Evolutionary conservation across 1,140 invertebrate genomes (phyloP), one percentile per base, ranked within the genome.

Genomic region (Lepidurus apus): DNA sequence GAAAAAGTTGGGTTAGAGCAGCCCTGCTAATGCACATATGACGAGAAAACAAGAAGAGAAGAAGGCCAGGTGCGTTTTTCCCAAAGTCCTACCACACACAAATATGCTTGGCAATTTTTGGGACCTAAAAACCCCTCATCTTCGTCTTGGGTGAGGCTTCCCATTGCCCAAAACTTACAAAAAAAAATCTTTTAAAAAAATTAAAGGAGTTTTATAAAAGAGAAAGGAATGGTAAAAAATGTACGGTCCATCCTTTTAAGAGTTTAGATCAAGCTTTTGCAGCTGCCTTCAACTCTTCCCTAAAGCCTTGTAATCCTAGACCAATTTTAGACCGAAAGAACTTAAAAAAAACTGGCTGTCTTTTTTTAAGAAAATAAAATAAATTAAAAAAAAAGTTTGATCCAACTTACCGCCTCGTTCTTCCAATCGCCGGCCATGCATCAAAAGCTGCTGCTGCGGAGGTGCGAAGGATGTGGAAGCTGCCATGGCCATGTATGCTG

Each of bases 381-480:
- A 21, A n/a, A 9, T n/a, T n/a, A n/a, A n/a, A n/a, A 26, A 47
- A 21, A 0, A 65, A 65, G 13, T n/a, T 7, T 65, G 53, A 65
- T 21, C 13, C 9, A 9, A 65, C 53, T 65, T 65, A 65, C 53
- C 53, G 7, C 53, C 53, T 65, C 53, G 10, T 65, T 65, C 53
- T 65, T 65, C 53, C 13, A 65, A 11, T 13, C 53, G 53, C 1
- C 53, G 53, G 17, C 53, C 53, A 65, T 65, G 53, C 53, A 65
- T 65, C 53, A 65, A 65, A 65, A 65, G 53, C 21, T 65, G 53
- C 3, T 17, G 53, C 1, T 65, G 53, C 3, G 53, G 53, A 65
- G 53, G 53, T 7, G 53, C 53, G 53, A 65, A 65, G 13, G 53
- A 65, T 65, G 53, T 17, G 53, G 53, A 65, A 65, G 53, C 53